These are phyloP conservation scores for Pandemis cinnamomeana DNA, from an alignment of 2,888 invertebrate genomes.

Conservation along the genomic window DNA sequence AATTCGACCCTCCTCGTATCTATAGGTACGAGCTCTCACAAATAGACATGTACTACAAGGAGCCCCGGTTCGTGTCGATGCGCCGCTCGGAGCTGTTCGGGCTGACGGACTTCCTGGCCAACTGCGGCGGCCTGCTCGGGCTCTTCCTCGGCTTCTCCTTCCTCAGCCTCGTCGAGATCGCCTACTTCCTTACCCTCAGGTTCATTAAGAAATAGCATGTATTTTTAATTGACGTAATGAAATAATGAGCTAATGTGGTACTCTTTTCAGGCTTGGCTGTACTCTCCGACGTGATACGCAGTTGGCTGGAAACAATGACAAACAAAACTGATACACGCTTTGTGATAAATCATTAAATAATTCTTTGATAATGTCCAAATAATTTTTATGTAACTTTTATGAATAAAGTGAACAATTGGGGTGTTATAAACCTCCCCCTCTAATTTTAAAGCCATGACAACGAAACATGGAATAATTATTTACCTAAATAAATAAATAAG, in stretches of 20 bases:
- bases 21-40: conserved; percentile 59
- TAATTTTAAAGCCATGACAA: too few relatives aligned
- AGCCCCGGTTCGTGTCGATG: conserved; percentile 81
- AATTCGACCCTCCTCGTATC: not conserved
- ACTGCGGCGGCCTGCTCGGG: conserved; percentile 84
- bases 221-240: too few relatives aligned
- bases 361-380: too few relatives aligned
- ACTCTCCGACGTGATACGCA: conserved; percentile 13
- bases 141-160: conserved; percentile 85
- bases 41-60: conserved; percentile 82
- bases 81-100: conserved; percentile 84
- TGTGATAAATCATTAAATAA: too few relatives aligned
- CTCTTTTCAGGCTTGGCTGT: conserved; percentile 27
- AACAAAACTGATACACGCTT: not conserved
- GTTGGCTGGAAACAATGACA: conserved; percentile 4
- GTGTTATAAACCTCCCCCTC: too few relatives aligned
- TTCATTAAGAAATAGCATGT: not conserved
- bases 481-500: too few relatives aligned
- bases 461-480: too few relatives aligned
- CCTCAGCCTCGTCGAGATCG: conserved; percentile 82
- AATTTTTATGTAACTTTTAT: too few relatives aligned
- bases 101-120: conserved; percentile 82
- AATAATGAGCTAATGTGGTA: not conserved
- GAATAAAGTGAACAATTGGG: too few relatives aligned
- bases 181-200: conserved; percentile 71